Conservation (phyloP, 64 coral and sea anemone genomes). For the Trachythela sp. region DNA sequence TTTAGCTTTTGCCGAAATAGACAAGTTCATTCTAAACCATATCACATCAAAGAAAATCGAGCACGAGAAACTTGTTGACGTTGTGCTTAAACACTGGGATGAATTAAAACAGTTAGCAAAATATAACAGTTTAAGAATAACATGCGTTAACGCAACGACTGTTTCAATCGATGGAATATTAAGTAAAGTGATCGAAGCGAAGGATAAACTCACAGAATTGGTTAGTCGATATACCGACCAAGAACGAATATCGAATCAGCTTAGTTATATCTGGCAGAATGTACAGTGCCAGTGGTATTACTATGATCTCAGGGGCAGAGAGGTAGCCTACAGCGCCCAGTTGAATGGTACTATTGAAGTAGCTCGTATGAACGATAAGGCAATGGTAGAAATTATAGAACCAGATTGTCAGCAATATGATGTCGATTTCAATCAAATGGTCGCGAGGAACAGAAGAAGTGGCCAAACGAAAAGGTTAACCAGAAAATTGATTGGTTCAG, state of each 20-base stretch:
- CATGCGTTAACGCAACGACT: conserved; percentile 13
- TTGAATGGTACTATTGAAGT: background rate
- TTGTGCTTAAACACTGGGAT: conserved; percentile 9
- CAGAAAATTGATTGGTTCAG: background rate
- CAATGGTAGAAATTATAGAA: background rate
- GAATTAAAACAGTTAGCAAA: conserved; percentile 2
- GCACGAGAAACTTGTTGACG: background rate
- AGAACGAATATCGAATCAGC: background rate
- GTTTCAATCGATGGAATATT: background rate
- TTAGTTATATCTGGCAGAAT: background rate
- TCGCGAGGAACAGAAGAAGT: background rate
- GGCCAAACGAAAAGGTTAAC: background rate
- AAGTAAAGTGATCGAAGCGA: background rate
- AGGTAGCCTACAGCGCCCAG: background rate
- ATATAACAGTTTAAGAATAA: background rate
- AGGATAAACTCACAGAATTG: conserved; percentile 4
- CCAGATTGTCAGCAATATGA: background rate
- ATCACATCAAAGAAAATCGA: background rate
- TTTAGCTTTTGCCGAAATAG: background rate
- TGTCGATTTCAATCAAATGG: conserved; percentile 7
- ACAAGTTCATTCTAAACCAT: background rate
- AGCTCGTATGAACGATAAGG: background rate
- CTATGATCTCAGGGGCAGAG: background rate
- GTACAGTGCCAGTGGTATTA: conserved; percentile 12
- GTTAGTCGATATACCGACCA: background rate